Percentiles rank a stretch among this genome's conserved stretches.
Evolutionary conservation across 2,888 invertebrate species (phyloP).

Genomic region (Drosophila ezoana): DNA sequence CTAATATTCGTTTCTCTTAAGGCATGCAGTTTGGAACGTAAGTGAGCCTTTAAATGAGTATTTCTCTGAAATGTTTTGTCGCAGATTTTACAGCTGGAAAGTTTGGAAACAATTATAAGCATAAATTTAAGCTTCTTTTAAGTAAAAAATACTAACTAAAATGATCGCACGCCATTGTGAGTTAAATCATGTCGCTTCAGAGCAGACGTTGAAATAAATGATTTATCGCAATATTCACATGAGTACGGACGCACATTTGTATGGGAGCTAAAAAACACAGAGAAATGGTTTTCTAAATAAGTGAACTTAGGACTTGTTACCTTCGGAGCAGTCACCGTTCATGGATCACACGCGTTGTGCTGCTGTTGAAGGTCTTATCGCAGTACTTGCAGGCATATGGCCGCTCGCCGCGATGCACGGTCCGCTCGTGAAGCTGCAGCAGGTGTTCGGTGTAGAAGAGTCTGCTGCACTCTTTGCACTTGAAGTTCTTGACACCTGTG

Average conservation of each 20-base stretch:
- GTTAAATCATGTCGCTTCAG: constrained; percentile 75
- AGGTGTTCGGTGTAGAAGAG: constrained; percentile 64
- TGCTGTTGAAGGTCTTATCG: constrained; percentile 76
- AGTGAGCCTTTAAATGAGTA: constrained; percentile 65
- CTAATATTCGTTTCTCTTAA: constrained; percentile 11
- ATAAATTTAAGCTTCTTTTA: neutral
- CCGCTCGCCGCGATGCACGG: constrained; percentile 80
- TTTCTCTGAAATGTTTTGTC: constrained; percentile 62
- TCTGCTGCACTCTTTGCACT: constrained; percentile 48
- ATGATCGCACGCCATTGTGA: constrained; percentile 59
- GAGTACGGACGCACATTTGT: constrained; percentile 80
- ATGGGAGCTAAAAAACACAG: constrained; percentile 67
- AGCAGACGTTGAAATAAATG: constrained; percentile 80
- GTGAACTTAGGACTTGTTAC: neutral
- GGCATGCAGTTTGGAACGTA: constrained; percentile 58
- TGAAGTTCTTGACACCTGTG: constrained; percentile 58
- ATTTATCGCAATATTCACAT: constrained; percentile 75
- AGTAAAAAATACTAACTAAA: constrained; percentile 46
- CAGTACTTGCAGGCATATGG: constrained; percentile 81
- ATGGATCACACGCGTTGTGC: constrained; percentile 78
- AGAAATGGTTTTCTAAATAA: neutral
- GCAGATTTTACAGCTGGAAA: constrained; percentile 54
- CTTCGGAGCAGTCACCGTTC: constrained; percentile 66
- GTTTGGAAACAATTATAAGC: neutral
- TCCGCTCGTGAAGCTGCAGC: constrained; percentile 51